Evolutionary conservation across 2,113 vertebrate species (phyloP), one percentile per base, ranked within the genome.

Genomic region (Harpagus bidentatus): DNA sequence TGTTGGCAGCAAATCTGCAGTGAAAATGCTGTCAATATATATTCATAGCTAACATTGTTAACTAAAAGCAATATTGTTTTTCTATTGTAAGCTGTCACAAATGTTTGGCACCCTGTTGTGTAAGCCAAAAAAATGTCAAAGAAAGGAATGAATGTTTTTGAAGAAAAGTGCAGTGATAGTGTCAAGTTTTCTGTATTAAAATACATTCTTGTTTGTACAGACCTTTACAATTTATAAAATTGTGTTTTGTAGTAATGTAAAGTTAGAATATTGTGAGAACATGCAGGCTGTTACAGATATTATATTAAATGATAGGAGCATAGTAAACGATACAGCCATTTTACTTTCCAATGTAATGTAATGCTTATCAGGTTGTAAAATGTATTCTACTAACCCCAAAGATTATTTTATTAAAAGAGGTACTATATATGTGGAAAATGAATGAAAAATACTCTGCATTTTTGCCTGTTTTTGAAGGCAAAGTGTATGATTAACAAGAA

Each of bases 41-140:
- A 98, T 98, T 98, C 97, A 97, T 97, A 97, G 98, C 97, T 98
- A 98, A 98, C 98, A 98, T 98, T 98, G 98, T 98, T 98, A 98
- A 98, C 98, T 98, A 98, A 98, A 98, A 97, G 98, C 98, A 98
- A 98, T 98, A 97, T 98, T 97, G 97, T 98, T 98, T 98, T 98
- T 98, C 98, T 97, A 98, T 97, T 97, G 95, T 98, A 97, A 95
- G 96, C 97, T 98, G 98, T 98, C 98, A 98, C 95, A 97, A 97
- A 98, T 98, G 91, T 97, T 97, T 97, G 95, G 97, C 96, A 96
- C 97, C 98, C 97, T 96, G 95, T 94, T 95, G 98, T 97, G 96
- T 95, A 96, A 97, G 96, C 97, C 96, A 97, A 97, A 98, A 96
- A 97, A 95, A 96, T 95, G 96, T 97, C 97, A 98, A 91, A 97